These are phyloP conservation scores for Diphyllodes magnificus DNA, from an alignment of 2,113 vertebrate species.

Conservation along the genomic window DNA sequence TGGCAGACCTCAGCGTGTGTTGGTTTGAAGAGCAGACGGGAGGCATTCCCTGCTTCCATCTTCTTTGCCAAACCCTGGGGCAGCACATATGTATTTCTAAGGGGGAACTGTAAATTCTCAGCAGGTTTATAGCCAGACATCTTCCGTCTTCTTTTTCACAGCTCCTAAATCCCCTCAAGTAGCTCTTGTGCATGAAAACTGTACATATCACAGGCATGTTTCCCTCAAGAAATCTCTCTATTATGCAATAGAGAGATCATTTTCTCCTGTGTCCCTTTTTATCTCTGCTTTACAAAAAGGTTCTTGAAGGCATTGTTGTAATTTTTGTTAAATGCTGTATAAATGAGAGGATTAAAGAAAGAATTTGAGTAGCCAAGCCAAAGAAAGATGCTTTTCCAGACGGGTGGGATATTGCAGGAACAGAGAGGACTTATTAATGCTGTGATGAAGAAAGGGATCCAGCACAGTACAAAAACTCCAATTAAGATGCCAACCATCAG, in stretches of 20 bases:
- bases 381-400: conserved; percentile 73
- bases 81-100: not conserved
- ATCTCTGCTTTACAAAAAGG: conserved; percentile 67
- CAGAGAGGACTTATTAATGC: conserved; percentile 71
- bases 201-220: not conserved
- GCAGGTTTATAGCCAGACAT: not conserved
- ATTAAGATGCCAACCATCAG: conserved; percentile 73
- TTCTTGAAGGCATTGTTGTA: conserved; percentile 72
- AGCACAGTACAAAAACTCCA: conserved; percentile 69
- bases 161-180: not conserved
- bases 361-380: conserved; percentile 75
- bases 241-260: not conserved
- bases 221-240: not conserved
- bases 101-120: not conserved
- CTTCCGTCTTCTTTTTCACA: not conserved
- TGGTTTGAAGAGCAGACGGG: not conserved
- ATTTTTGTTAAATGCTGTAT: conserved; percentile 75
- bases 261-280: not conserved
- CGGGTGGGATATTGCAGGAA: conserved; percentile 65
- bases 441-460: conserved; percentile 70
- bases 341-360: conserved; percentile 76
- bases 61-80: not conserved
- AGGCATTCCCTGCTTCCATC: not conserved
- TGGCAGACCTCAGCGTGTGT: not conserved
- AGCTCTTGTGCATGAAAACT: not conserved